A percentile compares a stretch with the other conserved stretches of the same genome.
Conservation (phyloP, 2,888 invertebrate genomes). For the Caenorhabditis panamensis region DNA sequence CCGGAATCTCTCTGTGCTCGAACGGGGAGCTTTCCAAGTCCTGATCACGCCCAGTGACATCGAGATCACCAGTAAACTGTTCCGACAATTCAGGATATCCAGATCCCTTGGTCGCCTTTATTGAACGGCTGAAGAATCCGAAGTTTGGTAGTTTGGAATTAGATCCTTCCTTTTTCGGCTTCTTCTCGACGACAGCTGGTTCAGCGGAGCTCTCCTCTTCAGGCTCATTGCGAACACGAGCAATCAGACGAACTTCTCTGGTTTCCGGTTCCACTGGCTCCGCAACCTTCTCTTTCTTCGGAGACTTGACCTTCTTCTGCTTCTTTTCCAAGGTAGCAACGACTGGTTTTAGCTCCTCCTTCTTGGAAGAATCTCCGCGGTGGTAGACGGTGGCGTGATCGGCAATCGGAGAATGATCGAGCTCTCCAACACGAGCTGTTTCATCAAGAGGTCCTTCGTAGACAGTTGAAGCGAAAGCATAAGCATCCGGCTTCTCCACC, state of each 20-base stretch:
- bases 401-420: constrained; percentile 39
- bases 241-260: too few species aligned
- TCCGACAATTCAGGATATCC: constrained; percentile 49
- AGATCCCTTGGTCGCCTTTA: constrained; percentile 24
- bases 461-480: constrained; percentile 25
- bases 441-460: constrained; percentile 44
- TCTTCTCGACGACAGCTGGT: too few species aligned
- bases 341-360: background rate
- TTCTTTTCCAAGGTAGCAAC: background rate
- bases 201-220: too few species aligned
- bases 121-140: constrained; percentile 42
- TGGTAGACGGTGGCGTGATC: constrained; percentile 56
- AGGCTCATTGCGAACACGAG: too few species aligned
- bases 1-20: constrained; percentile 39
- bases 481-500: constrained; percentile 37
- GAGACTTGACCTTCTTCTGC: constrained; percentile 34
- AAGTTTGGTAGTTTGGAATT: background rate
- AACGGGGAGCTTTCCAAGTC: constrained; percentile 40
- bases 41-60: constrained; percentile 17
- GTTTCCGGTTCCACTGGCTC: constrained; percentile 27
- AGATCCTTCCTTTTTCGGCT: too few species aligned
- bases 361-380: constrained; percentile 36
- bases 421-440: constrained; percentile 16
- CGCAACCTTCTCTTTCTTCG: constrained; percentile 18
- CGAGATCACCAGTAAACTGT: constrained; percentile 44